Evolutionary conservation across 2,113 vertebrate species (phyloP).

Genomic region (Paramormyrops kingsleyae): DNA sequence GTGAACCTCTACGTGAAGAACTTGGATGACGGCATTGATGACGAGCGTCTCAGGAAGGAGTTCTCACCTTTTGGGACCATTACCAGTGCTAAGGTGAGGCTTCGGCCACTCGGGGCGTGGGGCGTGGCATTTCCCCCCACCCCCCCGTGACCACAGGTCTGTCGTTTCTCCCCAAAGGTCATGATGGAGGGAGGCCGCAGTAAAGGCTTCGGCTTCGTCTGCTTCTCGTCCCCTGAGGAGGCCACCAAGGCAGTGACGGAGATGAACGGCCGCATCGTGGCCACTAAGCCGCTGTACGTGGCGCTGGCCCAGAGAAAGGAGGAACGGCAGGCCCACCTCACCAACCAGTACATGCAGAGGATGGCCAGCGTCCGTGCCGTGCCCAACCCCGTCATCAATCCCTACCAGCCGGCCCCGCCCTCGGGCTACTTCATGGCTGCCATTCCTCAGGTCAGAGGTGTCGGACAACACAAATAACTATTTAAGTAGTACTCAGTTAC

Average conservation of each 20-base stretch:
- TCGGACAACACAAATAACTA: background rate
- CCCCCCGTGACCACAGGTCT: background rate
- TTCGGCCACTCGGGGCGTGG: rapidly evolving
- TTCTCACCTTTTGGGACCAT: conserved; percentile 94
- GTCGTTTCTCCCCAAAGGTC: conserved; percentile 59
- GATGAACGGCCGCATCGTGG: conserved; percentile 96
- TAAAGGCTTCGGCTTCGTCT: conserved; percentile 96
- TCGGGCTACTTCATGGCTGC: conserved; percentile 97
- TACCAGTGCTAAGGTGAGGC: conserved; percentile 88
- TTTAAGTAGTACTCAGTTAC: background rate
- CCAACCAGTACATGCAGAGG: conserved; percentile 97
- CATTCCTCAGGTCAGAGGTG: conserved; percentile 75
- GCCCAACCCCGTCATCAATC: conserved; percentile 92
- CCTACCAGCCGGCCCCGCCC: conserved; percentile 89
- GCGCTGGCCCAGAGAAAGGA: conserved; percentile 94
- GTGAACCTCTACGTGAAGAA: conserved; percentile 98
- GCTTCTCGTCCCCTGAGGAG: conserved; percentile 96
- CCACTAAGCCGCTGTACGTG: conserved; percentile 92
- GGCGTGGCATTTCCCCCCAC: no score
- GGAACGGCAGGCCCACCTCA: conserved; percentile 94
- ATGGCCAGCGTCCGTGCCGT: conserved; percentile 89
- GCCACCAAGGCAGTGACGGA: conserved; percentile 97
- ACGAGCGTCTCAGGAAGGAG: conserved; percentile 89
- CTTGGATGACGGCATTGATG: conserved; percentile 92
- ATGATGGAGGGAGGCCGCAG: conserved; percentile 97